Conservation (phyloP, 2,797 vertebrate genomes). For the Acipenser ruthenus region DNA sequence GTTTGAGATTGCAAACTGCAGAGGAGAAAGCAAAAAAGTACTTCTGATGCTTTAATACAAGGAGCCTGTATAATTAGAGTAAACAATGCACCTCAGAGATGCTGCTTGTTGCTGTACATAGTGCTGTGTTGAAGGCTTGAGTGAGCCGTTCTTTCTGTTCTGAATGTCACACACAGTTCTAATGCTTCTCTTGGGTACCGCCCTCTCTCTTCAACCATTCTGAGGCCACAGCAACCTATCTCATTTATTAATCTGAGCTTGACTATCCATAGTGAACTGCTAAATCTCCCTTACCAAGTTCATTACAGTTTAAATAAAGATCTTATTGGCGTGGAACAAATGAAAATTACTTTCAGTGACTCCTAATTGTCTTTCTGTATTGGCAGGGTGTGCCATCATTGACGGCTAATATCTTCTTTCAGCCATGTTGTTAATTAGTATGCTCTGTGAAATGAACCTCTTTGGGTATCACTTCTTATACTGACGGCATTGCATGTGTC, state of each 20-base stretch:
- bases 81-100: neutral
- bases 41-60: constrained; percentile 1
- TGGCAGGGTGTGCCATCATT: constrained; percentile 28
- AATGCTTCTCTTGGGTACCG: neutral
- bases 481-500: no score
- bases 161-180: neutral
- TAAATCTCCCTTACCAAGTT: constrained; percentile 17
- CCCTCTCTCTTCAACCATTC: neutral
- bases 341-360: constrained; percentile 31
- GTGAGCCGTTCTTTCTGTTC: no score
- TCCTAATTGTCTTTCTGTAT: constrained; percentile 29
- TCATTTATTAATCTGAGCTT: constrained; percentile 14
- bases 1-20: no score
- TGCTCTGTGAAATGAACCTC: constrained; percentile 2
- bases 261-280: constrained; percentile 18
- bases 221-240: neutral
- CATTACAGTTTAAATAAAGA: constrained; percentile 32
- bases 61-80: no score
- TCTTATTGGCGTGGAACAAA: constrained; percentile 29
- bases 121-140: neutral
- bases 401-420: constrained; percentile 29
- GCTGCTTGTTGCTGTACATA: constrained; percentile 5
- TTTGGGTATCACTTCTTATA: neutral
- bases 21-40: no score
- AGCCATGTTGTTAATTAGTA: constrained; percentile 26